These are phyloP conservation scores for Rousettus leschenaultii DNA, from an alignment of 2,113 vertebrate genomes.

Conservation along the genomic window DNA sequence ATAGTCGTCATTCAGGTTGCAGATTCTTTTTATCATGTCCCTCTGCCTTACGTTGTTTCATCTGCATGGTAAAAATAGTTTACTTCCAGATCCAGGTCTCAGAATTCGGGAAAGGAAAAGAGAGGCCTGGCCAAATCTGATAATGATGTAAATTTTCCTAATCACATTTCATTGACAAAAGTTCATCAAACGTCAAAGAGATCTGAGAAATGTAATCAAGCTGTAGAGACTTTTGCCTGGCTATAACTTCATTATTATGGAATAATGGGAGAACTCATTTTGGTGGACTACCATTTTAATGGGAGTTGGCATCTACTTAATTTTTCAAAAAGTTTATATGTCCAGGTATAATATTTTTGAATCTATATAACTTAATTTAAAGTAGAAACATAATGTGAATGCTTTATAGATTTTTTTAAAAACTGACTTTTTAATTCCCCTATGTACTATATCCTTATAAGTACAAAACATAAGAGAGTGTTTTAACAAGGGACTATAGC, in stretches of 20 bases:
- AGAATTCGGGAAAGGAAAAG: neutral
- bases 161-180: neutral
- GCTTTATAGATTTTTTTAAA: neutral
- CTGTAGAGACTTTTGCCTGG: neutral
- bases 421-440: neutral
- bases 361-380: neutral
- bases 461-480: neutral
- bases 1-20: neutral
- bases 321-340: neutral
- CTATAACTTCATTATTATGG: neutral
- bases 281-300: neutral
- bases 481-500: neutral
- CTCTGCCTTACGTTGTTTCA: neutral
- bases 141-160: neutral
- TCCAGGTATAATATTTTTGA: neutral
- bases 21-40: neutral
- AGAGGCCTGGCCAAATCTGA: neutral
- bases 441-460: neutral
- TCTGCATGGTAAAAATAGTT: neutral
- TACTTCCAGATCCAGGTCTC: neutral
- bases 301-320: neutral
- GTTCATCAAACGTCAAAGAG: neutral
- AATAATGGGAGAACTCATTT: neutral
- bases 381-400: neutral
- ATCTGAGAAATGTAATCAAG: neutral